A percentile compares a stretch with the other conserved stretches of the same genome.
These are phyloP conservation scores for Chymomyza caudatula DNA, from an alignment of 2,888 invertebrate species.

Conservation along the genomic window DNA sequence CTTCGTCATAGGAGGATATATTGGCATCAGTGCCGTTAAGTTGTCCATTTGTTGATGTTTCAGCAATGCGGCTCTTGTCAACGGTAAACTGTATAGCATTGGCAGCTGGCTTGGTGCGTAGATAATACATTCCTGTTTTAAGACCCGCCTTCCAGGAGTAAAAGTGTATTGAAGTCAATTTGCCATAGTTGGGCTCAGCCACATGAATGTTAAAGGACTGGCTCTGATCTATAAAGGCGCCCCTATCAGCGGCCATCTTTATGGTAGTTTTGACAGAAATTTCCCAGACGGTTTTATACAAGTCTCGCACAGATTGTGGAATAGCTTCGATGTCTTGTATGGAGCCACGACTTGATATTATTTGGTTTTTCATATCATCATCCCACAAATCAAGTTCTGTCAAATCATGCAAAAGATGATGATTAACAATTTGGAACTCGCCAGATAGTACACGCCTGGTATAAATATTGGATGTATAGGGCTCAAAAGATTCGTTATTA, in stretches of 20 bases:
- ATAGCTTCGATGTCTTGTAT: constrained; percentile 92
- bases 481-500: constrained; percentile 98
- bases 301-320: constrained; percentile 88
- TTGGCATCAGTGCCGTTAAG: constrained; percentile 18
- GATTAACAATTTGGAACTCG: constrained; percentile 97
- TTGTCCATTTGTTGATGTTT: constrained; percentile 31
- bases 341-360: constrained; percentile 94
- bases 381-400: constrained; percentile 95
- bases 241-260: constrained; percentile 98
- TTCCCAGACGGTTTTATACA: constrained; percentile 99
- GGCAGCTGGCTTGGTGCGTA: constrained; percentile 96
- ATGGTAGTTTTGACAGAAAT: constrained; percentile 94
- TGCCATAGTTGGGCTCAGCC: constrained; percentile 94
- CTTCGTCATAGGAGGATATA: constrained; percentile 13
- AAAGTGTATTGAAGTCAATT: constrained; percentile 98
- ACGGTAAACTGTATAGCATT: constrained; percentile 99
- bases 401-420: constrained; percentile 94
- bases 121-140: constrained; percentile 99
- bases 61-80: constrained; percentile 86
- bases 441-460: constrained; percentile 95
- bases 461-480: constrained; percentile 98
- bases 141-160: constrained; percentile 97
- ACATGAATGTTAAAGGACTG: constrained; percentile 99
- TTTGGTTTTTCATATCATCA: constrained; percentile 95
- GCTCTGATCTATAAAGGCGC: constrained; percentile 98